These are phyloP conservation scores for Tachystola acroxantha DNA, from an alignment of 2,888 invertebrate genomes.

Conservation along the genomic window DNA sequence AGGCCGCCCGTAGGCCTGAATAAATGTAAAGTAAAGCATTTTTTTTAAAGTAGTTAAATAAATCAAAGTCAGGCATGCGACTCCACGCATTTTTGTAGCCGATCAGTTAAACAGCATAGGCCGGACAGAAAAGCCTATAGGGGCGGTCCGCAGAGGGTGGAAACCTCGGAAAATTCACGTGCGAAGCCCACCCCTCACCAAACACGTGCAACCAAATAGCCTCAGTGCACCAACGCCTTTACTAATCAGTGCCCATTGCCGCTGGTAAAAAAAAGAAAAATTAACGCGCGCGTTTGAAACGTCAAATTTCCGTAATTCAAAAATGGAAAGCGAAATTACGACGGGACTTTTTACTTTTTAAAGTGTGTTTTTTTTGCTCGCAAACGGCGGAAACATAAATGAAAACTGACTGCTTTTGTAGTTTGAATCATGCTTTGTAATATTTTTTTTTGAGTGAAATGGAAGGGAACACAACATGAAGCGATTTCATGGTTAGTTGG, in stretches of 20 bases:
- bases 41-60: too few species aligned
- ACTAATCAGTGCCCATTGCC: constrained; percentile 69
- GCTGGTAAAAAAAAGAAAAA: constrained; percentile 55
- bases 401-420: constrained; percentile 48
- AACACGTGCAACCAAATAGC: constrained; percentile 74
- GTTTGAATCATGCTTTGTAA: constrained; percentile 44
- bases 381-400: constrained; percentile 54
- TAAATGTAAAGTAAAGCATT: too few species aligned
- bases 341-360: constrained; percentile 15
- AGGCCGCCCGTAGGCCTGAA: too few species aligned
- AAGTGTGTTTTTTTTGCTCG: constrained; percentile 30
- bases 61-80: constrained; percentile 23
- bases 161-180: constrained; percentile 78
- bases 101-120: constrained; percentile 77
- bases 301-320: constrained; percentile 42
- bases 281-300: constrained; percentile 43
- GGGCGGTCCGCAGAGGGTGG: constrained; percentile 77
- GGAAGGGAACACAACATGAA: constrained; percentile 62
- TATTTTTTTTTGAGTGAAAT: constrained; percentile 58
- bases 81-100: constrained; percentile 52
- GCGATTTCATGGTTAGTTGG: constrained; percentile 73
- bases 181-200: constrained; percentile 66
- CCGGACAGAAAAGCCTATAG: constrained; percentile 79
- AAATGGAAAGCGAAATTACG: constrained; percentile 24
- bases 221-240: constrained; percentile 66